Evolutionary conservation across 2,113 vertebrate genomes (phyloP).

Genomic region (Aphyosemion australe): DNA sequence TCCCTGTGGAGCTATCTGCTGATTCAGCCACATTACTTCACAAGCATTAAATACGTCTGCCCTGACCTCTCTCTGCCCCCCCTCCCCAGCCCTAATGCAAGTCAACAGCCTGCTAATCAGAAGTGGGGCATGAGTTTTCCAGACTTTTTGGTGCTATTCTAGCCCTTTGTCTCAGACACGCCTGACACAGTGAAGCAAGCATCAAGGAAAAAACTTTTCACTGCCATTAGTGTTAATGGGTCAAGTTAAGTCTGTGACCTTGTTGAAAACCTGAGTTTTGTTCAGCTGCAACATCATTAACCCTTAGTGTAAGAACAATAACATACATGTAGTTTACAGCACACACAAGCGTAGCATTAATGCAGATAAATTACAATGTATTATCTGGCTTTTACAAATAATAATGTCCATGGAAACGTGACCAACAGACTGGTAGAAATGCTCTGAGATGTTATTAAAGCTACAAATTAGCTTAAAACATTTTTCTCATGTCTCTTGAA

Average conservation of each 20-base stretch:
- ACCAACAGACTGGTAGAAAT: not conserved
- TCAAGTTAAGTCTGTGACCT: constrained; percentile 29
- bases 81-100: constrained; percentile 76
- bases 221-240: constrained; percentile 43
- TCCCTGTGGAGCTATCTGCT: constrained; percentile 87
- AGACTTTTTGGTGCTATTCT: constrained; percentile 35
- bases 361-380: not conserved
- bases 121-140: constrained; percentile 67
- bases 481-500: too few relatives aligned
- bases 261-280: constrained; percentile 31
- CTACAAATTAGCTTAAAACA: too few relatives aligned
- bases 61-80: constrained; percentile 75
- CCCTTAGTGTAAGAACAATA: not conserved
- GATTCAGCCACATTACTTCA: constrained; percentile 88
- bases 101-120: constrained; percentile 81
- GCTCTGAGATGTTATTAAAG: not conserved
- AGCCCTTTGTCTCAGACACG: constrained; percentile 32
- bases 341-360: not conserved
- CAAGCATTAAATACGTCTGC: constrained; percentile 86
- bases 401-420: not conserved
- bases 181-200: constrained; percentile 36
- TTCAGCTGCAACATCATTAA: constrained; percentile 12
- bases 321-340: not conserved
- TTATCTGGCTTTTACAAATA: not conserved
- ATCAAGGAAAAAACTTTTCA: constrained; percentile 25